Percentiles rank a stretch among this genome's conserved stretches.
phyloP scores from a whole-genome alignment of 2,888 invertebrate genomes.

The Oxystoma pomonae region DNA sequence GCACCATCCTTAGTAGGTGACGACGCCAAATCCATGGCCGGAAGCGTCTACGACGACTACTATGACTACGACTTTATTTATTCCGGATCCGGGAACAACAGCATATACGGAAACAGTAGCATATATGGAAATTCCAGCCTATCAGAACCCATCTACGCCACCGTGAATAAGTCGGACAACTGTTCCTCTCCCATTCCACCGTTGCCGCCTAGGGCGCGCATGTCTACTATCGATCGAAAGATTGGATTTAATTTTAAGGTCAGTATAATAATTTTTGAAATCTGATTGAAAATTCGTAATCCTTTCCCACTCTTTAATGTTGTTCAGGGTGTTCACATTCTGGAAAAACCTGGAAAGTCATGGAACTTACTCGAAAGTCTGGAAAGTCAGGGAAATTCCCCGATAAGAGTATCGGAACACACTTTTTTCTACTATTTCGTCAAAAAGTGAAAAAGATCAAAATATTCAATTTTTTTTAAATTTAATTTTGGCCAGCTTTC shows the following conservation, averaged over 20 bases:
- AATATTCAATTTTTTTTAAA: no score
- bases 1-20: no score
- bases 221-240: constrained; percentile 52
- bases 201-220: constrained; percentile 55
- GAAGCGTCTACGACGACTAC: constrained; percentile 69
- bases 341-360: no score
- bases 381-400: no score
- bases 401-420: no score
- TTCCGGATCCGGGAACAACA: constrained; percentile 58
- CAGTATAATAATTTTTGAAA: constrained; percentile 9
- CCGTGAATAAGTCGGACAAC: constrained; percentile 57
- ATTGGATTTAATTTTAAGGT: constrained; percentile 31
- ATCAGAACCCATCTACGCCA: constrained; percentile 66
- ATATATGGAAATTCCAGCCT: constrained; percentile 43
- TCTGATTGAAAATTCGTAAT: neutral
- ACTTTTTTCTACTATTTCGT: no score
- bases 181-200: constrained; percentile 54
- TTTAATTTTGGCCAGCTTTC: no score
- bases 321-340: no score
- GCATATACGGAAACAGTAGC: constrained; percentile 35
- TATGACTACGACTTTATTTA: constrained; percentile 78
- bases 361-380: no score
- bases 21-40: constrained; percentile 56
- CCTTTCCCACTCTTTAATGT: no score
- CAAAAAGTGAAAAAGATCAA: no score